Percentiles rank a stretch among this genome's conserved stretches.
These are phyloP conservation scores for Syrphus vitripennis DNA, from an alignment of 2,888 invertebrate species.

Conservation along the genomic window DNA sequence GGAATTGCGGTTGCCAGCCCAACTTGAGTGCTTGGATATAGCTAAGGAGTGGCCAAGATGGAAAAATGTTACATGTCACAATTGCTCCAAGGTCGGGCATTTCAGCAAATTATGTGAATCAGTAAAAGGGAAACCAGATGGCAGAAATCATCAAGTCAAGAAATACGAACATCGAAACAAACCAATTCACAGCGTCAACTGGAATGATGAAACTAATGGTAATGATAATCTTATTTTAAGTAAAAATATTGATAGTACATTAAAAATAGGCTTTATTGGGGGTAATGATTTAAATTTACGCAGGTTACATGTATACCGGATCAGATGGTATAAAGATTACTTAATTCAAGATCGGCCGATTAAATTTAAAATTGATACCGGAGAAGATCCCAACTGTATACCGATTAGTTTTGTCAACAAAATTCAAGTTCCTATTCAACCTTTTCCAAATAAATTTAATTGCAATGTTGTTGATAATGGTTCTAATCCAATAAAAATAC, in stretches of 20 bases:
- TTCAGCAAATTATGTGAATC: background rate
- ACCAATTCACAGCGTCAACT: background rate
- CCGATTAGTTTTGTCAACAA: background rate
- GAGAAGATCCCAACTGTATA: too few relatives aligned
- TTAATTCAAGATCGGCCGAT: background rate
- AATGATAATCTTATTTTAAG: background rate
- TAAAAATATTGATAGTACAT: background rate
- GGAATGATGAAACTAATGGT: too few relatives aligned
- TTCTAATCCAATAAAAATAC: too few relatives aligned
- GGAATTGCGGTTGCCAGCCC: background rate
- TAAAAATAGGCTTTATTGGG: background rate
- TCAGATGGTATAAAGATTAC: background rate
- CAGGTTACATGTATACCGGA: background rate
- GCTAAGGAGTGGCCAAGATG: background rate
- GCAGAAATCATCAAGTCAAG: too few relatives aligned
- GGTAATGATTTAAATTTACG: too few relatives aligned
- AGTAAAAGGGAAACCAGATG: too few relatives aligned
- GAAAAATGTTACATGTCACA: background rate
- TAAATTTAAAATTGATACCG: background rate
- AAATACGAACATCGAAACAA: background rate
- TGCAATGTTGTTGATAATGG: too few relatives aligned
- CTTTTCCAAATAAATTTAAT: background rate
- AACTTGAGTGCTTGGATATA: background rate
- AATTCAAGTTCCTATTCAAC: background rate
- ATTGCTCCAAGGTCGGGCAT: background rate